phyloP scores from a whole-genome alignment of 2,797 vertebrate species.

The Gambelia wislizenii region DNA sequence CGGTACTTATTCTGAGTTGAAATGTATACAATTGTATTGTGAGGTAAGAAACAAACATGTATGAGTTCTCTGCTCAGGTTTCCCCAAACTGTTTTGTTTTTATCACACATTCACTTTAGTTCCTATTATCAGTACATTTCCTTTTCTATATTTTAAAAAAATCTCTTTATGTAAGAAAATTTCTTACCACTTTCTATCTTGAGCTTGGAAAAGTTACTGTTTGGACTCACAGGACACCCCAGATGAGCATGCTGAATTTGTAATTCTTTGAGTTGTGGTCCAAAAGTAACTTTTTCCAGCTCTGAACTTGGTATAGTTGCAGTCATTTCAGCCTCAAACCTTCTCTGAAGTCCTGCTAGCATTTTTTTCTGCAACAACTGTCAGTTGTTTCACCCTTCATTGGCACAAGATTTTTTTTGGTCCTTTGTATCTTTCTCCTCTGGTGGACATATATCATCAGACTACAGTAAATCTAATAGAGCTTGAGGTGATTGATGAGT shows the following conservation, averaged over 20 bases:
- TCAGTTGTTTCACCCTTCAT: neutral
- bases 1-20: neutral
- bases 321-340: neutral
- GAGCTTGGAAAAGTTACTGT: too few relatives aligned
- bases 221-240: too few relatives aligned
- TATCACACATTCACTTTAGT: neutral
- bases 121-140: neutral
- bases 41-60: neutral
- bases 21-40: neutral
- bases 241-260: too few relatives aligned
- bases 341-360: neutral
- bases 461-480: neutral
- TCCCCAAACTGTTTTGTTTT: neutral
- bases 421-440: neutral
- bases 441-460: neutral
- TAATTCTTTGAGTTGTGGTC: too few relatives aligned
- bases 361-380: neutral
- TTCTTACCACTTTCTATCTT: neutral
- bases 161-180: neutral
- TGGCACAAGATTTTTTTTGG: neutral
- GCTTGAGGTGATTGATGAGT: neutral
- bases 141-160: neutral
- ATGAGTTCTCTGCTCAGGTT: neutral
- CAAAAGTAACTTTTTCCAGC: neutral
- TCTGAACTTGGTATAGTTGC: neutral